Base-by-base conservation (phyloP, 2,888 invertebrate species). In the Cactoblastis cactorum region DNA sequence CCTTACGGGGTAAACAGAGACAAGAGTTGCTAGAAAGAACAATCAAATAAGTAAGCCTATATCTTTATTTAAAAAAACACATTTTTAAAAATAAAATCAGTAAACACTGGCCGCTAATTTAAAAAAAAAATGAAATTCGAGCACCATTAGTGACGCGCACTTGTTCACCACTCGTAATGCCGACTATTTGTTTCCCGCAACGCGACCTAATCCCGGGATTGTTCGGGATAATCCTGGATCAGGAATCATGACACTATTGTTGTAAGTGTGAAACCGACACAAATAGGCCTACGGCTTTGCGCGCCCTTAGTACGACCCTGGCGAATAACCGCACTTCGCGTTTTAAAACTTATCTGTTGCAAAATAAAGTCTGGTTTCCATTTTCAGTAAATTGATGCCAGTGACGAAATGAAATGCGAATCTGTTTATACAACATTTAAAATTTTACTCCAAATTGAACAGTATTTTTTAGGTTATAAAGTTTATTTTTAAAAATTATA, bases 261-360 rank as follows among this genome's bases (percentile, higher is more conserved):
- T 88, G 87, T 85, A 88, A 88, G 89, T 89, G 89, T 87, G 89
- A 89, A 89, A 87, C 87, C 87, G 88, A 87, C 88, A 80, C 85
- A 89, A 89, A 89, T 85, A 87, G 85, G 88, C 86, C 85, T 73
- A 71, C 67, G 73, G 80, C 74, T 79, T 76, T 75, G 58, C 62
- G 58, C 68, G 59, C 66, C 77, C 77, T 74, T 61, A 61, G 61
- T 15, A 45, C 41, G 57, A 55, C 54, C 46, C 49, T 53, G 53
- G 35, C 52, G 6, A 9, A 19, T 12, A 1, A 18, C 2, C 14
- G 3, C 1, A 49, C 63, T 51, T n/a, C 9, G 1, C 74, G 61
- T 61, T 62, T 64, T 5, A 52, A 48, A 50, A 54, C 48, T 72
- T 62, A 24, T 0, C 0, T 0, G 1, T 0, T 0, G 0, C 0